phyloP scores from a whole-genome alignment of 1,140 invertebrate genomes.

The Sweltsa coloradensis region DNA sequence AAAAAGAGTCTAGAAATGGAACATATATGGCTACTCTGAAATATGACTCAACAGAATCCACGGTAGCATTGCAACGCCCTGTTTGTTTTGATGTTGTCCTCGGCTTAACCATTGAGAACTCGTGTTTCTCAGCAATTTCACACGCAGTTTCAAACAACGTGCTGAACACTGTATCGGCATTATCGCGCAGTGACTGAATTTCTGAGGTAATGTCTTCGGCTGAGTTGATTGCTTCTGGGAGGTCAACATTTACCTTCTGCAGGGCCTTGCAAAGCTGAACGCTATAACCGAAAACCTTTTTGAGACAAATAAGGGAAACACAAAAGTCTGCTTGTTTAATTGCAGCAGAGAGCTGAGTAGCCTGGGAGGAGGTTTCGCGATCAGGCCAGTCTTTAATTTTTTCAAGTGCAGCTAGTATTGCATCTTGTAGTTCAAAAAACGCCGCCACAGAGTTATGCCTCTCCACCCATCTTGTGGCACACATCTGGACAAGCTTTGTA shows the following conservation, averaged over 20 bases:
- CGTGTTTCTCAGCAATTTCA: neutral
- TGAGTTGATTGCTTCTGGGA: neutral
- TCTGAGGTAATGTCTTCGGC: neutral
- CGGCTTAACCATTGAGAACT: neutral
- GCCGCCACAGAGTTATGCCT: conserved; percentile 15
- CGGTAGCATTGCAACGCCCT: neutral
- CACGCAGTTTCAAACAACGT: neutral
- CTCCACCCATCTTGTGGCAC: conserved; percentile 16
- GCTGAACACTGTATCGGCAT: neutral
- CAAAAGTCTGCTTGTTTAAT: conserved; percentile 8
- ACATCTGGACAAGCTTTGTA: too few species aligned
- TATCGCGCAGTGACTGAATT: conserved; percentile 1
- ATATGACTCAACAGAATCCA: neutral
- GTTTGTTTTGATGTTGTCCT: neutral
- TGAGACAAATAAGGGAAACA: neutral
- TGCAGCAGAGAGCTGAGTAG: neutral
- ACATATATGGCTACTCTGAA: neutral
- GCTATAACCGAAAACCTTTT: conserved; percentile 4
- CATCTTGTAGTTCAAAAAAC: conserved; percentile 10
- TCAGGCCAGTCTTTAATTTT: conserved; percentile 3
- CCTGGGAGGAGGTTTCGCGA: neutral
- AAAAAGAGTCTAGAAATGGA: neutral
- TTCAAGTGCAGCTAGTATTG: conserved; percentile 10
- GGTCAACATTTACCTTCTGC: neutral
- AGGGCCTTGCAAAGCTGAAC: conserved; percentile 2